Conservation (phyloP, 1,140 invertebrate species). For the Ceratina australensis region DNA sequence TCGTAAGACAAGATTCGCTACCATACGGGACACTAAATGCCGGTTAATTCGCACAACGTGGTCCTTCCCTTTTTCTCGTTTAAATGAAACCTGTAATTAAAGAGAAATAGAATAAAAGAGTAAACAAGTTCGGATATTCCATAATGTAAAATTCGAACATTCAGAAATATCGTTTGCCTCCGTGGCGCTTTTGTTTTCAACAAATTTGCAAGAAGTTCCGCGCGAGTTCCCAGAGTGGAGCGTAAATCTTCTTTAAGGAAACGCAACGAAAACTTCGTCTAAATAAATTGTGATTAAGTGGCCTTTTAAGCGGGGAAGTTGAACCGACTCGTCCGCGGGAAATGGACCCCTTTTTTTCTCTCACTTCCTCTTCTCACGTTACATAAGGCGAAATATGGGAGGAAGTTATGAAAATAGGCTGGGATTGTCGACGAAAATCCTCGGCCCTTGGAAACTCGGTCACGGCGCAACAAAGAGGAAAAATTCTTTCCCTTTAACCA, state of each 20-base stretch:
- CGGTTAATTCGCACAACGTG: background rate
- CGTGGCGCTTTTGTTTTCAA: background rate
- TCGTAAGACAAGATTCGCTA: background rate
- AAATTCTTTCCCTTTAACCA: conserved; percentile 10
- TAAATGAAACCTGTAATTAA: background rate
- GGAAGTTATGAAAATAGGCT: conserved; percentile 28
- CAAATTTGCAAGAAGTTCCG: background rate
- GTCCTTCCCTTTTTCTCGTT: background rate
- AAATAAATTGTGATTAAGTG: conserved; percentile 39
- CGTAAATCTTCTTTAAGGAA: conserved; percentile 22
- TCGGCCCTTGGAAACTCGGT: background rate
- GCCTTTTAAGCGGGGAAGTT: conserved; percentile 26
- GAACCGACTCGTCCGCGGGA: background rate
- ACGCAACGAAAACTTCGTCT: conserved; percentile 12
- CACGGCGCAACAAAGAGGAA: background rate
- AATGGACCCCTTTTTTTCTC: conserved; percentile 1
- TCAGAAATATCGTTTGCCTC: background rate
- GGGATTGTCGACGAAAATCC: background rate
- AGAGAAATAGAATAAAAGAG: background rate
- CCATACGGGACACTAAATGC: background rate
- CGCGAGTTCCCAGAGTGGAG: background rate
- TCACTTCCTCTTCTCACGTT: background rate
- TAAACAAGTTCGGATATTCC: background rate
- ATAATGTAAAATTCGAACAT: background rate
- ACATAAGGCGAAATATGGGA: conserved; percentile 6